Conservation (phyloP, 2,797 vertebrate species). For the Microctenopoma steveboyesi region DNA sequence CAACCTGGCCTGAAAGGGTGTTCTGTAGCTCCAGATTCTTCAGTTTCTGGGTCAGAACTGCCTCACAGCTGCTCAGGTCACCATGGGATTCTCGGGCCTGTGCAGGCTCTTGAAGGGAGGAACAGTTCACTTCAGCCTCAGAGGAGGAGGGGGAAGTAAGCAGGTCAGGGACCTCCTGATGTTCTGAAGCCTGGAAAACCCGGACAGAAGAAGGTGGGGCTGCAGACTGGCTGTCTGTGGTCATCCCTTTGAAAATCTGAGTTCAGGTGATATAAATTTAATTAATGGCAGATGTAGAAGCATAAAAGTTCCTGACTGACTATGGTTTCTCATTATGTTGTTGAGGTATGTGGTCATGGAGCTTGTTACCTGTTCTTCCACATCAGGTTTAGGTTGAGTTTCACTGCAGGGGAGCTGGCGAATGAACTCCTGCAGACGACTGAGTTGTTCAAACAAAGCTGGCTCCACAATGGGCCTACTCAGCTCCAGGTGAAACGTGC, state of each 20-base stretch:
- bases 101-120: constrained; percentile 18
- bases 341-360: constrained; percentile 4
- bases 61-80: constrained; percentile 81
- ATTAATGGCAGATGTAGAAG: constrained; percentile 52
- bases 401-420: constrained; percentile 36
- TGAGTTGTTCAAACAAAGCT: constrained; percentile 75
- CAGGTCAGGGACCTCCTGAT: constrained; percentile 25
- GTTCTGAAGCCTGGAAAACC: constrained; percentile 30
- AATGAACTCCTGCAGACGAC: constrained; percentile 72
- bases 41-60: constrained; percentile 82
- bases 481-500: constrained; percentile 81
- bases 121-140: neutral
- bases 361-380: constrained; percentile 67
- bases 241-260: constrained; percentile 17
- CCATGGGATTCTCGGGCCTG: constrained; percentile 51
- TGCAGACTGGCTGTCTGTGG: constrained; percentile 44
- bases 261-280: constrained; percentile 18
- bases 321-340: neutral
- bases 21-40: constrained; percentile 83
- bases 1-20: constrained; percentile 69
- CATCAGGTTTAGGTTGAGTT: constrained; percentile 19
- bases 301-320: constrained; percentile 31
- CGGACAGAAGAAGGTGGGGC: constrained; percentile 33
- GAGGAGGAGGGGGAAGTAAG: constrained; percentile 12
- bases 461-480: constrained; percentile 73